Conservation (phyloP, 2,113 vertebrate species). For the Scytalopus superciliaris region DNA sequence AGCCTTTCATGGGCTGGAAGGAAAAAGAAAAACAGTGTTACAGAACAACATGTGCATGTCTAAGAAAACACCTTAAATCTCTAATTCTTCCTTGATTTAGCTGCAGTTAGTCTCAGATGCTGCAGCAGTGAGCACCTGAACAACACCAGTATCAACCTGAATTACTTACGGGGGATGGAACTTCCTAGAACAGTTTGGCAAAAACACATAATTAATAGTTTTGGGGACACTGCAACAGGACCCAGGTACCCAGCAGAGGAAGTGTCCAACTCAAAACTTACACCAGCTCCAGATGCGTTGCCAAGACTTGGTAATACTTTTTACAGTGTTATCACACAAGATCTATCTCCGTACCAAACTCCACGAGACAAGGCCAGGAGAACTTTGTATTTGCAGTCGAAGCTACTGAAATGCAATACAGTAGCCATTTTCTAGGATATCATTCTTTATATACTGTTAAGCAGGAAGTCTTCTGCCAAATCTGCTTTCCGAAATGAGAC, state of each 20-base stretch:
- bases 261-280: not conserved
- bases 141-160: fast-evolving
- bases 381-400: not conserved
- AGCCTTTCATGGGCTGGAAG: not conserved
- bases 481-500: not conserved
- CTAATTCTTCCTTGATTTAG: not conserved
- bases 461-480: not conserved
- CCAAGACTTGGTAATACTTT: not conserved
- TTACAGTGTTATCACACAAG: not conserved
- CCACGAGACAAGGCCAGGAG: not conserved
- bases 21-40: not conserved
- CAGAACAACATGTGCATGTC: fast-evolving
- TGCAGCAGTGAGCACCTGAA: not conserved
- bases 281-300: not conserved
- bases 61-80: not conserved
- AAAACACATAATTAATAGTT: not conserved
- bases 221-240: not conserved
- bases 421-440: not conserved
- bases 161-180: not conserved
- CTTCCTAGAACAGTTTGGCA: not conserved
- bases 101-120: not conserved
- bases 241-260: not conserved
- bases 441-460: not conserved
- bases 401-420: not conserved
- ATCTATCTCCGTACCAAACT: not conserved